Evolutionary conservation across 2,113 vertebrate genomes (phyloP).

Genomic region (Buteo buteo): DNA sequence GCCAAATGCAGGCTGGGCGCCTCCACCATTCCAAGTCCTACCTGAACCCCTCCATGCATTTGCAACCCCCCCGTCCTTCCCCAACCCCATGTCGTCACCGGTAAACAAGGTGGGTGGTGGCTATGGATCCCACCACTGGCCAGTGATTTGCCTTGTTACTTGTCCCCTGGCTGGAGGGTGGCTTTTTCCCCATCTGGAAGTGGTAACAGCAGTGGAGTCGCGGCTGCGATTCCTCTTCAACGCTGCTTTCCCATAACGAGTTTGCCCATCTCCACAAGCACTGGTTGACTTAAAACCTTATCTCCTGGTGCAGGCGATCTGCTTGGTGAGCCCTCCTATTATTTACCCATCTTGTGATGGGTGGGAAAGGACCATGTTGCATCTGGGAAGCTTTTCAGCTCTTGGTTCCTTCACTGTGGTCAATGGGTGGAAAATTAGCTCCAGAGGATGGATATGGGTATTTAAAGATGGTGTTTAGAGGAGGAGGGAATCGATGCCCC

Average conservation of each 20-base stretch:
- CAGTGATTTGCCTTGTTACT: neutral
- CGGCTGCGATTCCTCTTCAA: neutral
- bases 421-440: neutral
- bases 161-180: neutral
- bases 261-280: rapidly evolving
- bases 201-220: neutral
- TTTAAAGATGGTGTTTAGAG: neutral
- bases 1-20: rapidly evolving
- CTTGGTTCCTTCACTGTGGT: rapidly evolving
- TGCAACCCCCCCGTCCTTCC: neutral
- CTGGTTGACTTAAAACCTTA: neutral
- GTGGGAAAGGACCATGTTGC: neutral
- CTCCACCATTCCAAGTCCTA: neutral
- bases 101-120: neutral
- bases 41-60: rapidly evolving
- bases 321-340: neutral
- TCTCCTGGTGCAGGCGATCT: neutral
- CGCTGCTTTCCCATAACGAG: rapidly evolving
- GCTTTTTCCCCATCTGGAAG: neutral
- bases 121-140: neutral
- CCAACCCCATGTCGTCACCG: neutral
- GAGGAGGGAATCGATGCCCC: neutral
- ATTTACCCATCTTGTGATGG: neutral
- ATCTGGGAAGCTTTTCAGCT: neutral
- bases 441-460: neutral